Conservation (phyloP, 1,140 invertebrate genomes). For the Drosophila nigromelanica region DNA sequence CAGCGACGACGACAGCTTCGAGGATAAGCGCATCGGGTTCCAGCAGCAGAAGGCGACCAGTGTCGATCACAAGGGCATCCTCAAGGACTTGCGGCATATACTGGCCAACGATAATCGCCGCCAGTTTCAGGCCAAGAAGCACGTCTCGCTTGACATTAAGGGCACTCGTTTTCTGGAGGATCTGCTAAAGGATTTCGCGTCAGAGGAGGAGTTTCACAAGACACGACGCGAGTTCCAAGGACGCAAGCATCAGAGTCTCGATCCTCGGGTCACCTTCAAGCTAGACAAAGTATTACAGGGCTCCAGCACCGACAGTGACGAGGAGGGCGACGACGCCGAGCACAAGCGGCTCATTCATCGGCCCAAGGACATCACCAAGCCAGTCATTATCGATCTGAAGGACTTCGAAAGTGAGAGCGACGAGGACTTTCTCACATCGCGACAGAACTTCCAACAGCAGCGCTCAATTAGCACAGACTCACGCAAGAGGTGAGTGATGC, state of each 20-base stretch:
- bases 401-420: conserved; percentile 83
- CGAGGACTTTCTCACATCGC: conserved; percentile 72
- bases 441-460: conserved; percentile 79
- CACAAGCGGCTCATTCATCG: conserved; percentile 78
- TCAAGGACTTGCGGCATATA: conserved; percentile 80
- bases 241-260: conserved; percentile 83
- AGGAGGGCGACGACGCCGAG: conserved; percentile 80
- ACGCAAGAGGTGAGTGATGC: conserved; percentile 73
- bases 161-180: conserved; percentile 74
- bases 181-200: conserved; percentile 79
- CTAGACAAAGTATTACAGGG: conserved; percentile 78
- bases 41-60: conserved; percentile 82
- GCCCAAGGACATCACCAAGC: conserved; percentile 83
- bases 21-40: conserved; percentile 75
- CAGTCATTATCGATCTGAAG: conserved; percentile 82
- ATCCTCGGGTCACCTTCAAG: conserved; percentile 81
- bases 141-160: conserved; percentile 82
- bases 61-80: conserved; percentile 82
- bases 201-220: conserved; percentile 81
- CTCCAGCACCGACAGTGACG: conserved; percentile 79
- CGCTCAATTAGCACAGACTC: conserved; percentile 83
- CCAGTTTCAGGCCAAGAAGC: conserved; percentile 83
- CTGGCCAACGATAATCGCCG: conserved; percentile 77
- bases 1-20: conserved; percentile 83
- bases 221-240: conserved; percentile 80